phyloP scores from a whole-genome alignment of 1,140 invertebrate genomes.

The Acyrthosiphon pisum region DNA sequence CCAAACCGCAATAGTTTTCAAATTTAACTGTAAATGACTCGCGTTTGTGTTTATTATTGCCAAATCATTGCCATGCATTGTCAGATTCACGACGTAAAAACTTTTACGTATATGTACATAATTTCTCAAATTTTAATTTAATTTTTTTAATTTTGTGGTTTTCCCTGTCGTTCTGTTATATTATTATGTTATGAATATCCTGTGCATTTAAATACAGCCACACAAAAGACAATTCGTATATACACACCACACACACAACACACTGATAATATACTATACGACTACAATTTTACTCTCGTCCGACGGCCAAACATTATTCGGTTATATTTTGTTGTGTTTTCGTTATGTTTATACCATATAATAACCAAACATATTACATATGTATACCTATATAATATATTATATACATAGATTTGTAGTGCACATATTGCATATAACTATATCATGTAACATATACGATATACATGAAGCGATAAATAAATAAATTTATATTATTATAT shows the following conservation, averaged over 20 bases:
- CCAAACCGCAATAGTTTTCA: neutral
- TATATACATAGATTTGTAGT: neutral
- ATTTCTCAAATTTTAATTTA: neutral
- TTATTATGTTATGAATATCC: neutral
- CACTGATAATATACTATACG: neutral
- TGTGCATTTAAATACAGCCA: neutral
- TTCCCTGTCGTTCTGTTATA: neutral
- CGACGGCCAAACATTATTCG: neutral
- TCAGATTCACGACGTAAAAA: neutral
- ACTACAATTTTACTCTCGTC: neutral
- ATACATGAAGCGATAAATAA: neutral
- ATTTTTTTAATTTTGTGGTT: constrained; percentile 22
- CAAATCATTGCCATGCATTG: too few species aligned
- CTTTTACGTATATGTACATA: neutral
- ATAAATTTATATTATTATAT: constrained; percentile 4
- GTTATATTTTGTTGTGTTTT: neutral
- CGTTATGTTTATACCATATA: neutral
- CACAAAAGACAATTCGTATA: neutral
- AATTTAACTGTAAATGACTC: neutral
- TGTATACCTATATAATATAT: too few species aligned
- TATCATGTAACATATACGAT: neutral
- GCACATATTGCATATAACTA: neutral
- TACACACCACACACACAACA: too few species aligned
- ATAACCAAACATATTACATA: neutral
- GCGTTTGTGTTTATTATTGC: neutral